These are phyloP conservation scores for Bos taurus DNA, from an alignment of 2,113 vertebrate species.

Conservation along the genomic window DNA sequence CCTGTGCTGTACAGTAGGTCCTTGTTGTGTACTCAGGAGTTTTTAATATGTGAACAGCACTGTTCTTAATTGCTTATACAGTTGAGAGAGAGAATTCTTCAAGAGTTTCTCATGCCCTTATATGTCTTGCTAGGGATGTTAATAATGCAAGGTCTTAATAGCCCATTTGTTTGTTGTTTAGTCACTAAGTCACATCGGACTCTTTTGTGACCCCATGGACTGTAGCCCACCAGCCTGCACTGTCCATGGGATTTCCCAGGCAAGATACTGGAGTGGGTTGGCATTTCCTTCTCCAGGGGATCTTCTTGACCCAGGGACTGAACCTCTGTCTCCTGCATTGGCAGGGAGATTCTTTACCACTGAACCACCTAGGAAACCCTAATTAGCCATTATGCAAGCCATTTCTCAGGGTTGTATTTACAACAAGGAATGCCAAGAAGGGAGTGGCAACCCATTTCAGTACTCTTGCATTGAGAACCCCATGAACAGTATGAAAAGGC, in stretches of 20 bases:
- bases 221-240: fast-evolving
- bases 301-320: background rate
- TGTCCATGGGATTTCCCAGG: background rate
- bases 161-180: background rate
- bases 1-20: background rate
- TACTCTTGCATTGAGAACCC: fast-evolving
- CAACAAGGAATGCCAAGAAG: background rate
- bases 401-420: background rate
- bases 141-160: background rate
- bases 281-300: background rate
- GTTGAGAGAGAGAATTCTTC: background rate
- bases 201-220: background rate
- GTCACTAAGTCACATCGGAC: background rate
- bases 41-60: background rate
- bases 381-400: background rate
- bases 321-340: background rate
- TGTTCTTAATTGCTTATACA: background rate
- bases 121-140: background rate
- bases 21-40: background rate
- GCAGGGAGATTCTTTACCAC: background rate
- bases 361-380: background rate
- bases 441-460: background rate
- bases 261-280: background rate
- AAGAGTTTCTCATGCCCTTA: background rate
- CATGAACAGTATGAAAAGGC: background rate